Percentiles rank a stretch among this genome's conserved stretches.
phyloP scores from a whole-genome alignment of 2,113 vertebrate genomes.

The Marmota flaviventris region DNA sequence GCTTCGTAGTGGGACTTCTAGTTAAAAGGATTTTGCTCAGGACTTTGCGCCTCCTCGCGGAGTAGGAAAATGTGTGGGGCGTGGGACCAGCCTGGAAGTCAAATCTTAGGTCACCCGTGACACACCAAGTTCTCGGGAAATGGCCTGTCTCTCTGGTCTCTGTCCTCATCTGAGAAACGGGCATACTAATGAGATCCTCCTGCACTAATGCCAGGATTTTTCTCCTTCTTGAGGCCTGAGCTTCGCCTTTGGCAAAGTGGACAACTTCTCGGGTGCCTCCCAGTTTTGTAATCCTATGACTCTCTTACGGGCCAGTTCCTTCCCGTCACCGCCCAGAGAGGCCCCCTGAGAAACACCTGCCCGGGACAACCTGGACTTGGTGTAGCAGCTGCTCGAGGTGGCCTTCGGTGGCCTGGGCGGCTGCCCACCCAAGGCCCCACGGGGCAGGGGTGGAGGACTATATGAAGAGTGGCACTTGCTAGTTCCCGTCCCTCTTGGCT shows the following conservation, averaged over 20 bases:
- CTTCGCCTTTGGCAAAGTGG: background rate
- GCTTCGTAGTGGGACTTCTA: background rate
- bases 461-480: accelerated
- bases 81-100: background rate
- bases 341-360: background rate
- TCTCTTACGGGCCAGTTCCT: background rate
- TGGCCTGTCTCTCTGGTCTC: background rate
- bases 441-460: background rate
- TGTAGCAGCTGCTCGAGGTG: background rate
- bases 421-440: accelerated
- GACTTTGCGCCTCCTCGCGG: accelerated
- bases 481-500: background rate
- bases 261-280: background rate
- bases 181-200: accelerated
- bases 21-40: too few species aligned
- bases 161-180: background rate
- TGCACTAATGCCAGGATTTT: accelerated
- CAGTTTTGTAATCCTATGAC: background rate
- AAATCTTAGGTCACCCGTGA: accelerated
- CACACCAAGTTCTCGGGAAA: background rate
- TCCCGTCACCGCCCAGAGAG: background rate
- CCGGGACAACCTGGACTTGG: background rate
- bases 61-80: background rate
- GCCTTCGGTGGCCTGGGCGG: accelerated
- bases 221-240: accelerated